Percentiles rank a stretch among this genome's conserved stretches.
Evolutionary conservation across 2,113 vertebrate species (phyloP).

Genomic region (Galeopterus variegatus): DNA sequence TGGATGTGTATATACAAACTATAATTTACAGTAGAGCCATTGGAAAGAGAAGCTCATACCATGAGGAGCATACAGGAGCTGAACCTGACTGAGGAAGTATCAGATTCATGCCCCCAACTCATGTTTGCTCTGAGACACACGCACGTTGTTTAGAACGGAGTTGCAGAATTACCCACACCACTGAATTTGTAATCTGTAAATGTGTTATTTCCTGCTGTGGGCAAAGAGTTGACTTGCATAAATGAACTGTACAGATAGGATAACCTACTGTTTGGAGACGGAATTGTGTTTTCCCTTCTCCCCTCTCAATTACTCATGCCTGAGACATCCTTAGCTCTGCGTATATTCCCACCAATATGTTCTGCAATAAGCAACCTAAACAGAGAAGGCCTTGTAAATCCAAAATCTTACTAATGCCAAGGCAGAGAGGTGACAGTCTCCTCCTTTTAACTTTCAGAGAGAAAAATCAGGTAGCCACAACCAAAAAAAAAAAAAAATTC

Average conservation of each 20-base stretch:
- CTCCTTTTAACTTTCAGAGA: slow-evolving; percentile 28
- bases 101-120: background rate
- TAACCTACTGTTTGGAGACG: background rate
- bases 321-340: slow-evolving; percentile 27
- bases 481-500: background rate
- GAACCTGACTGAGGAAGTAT: background rate
- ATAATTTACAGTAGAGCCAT: background rate
- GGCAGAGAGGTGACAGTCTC: background rate
- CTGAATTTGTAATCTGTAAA: slow-evolving; percentile 22
- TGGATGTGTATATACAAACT: background rate
- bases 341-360: background rate
- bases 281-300: background rate
- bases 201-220: slow-evolving; percentile 53
- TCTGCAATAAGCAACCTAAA: background rate
- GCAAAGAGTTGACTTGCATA: slow-evolving; percentile 47
- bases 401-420: slow-evolving; percentile 7
- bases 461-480: slow-evolving; percentile 53
- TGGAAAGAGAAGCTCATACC: background rate
- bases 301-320: slow-evolving; percentile 59
- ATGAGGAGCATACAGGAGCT: background rate
- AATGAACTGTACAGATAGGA: background rate
- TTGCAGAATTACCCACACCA: background rate
- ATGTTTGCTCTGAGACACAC: background rate
- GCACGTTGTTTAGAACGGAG: background rate
- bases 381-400: slow-evolving; percentile 28